These are phyloP conservation scores for Macrotrachela quadricornifera DNA, from an alignment of 1,140 invertebrate species.

Conservation along the genomic window DNA sequence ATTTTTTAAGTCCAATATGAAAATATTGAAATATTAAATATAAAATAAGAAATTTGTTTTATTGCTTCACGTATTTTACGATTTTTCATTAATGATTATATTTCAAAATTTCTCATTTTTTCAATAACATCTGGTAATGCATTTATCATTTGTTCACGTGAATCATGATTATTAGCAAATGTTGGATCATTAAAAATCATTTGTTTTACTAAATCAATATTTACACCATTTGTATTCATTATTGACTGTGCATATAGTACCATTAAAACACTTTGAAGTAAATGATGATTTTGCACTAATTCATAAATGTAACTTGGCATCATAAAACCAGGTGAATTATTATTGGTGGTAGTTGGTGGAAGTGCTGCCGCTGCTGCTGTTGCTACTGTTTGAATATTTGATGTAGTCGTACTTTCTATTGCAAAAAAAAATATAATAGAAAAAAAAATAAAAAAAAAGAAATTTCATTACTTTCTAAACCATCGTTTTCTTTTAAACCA, in stretches of 20 bases:
- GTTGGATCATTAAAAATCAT: slow-evolving; percentile 62
- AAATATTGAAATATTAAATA: too few relatives aligned
- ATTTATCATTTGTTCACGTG: slow-evolving; percentile 35
- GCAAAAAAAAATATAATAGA: too few relatives aligned
- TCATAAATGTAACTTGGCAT: not conserved
- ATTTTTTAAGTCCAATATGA: too few relatives aligned
- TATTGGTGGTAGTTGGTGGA: not conserved
- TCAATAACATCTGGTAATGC: slow-evolving; percentile 70
- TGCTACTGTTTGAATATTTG: too few relatives aligned
- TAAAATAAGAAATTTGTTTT: slow-evolving; percentile 80
- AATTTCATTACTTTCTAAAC: too few relatives aligned
- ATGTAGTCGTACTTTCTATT: too few relatives aligned
- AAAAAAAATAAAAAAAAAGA: too few relatives aligned
- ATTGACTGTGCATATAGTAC: slow-evolving; percentile 7
- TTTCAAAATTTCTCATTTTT: slow-evolving; percentile 69
- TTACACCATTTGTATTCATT: slow-evolving; percentile 4
- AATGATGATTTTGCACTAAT: slow-evolving; percentile 1
- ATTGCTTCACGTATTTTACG: slow-evolving; percentile 75
- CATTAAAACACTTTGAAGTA: slow-evolving; percentile 1
- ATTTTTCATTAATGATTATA: slow-evolving; percentile 69
- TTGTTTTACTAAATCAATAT: slow-evolving; percentile 20
- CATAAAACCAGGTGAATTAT: not conserved
- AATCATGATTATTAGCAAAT: slow-evolving; percentile 53
- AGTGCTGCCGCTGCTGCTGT: slow-evolving; percentile 15
- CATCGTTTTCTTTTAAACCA: too few relatives aligned